Evolutionary conservation across 2,113 vertebrate genomes (phyloP).

Genomic region (Craseonycteris thonglongyai): DNA sequence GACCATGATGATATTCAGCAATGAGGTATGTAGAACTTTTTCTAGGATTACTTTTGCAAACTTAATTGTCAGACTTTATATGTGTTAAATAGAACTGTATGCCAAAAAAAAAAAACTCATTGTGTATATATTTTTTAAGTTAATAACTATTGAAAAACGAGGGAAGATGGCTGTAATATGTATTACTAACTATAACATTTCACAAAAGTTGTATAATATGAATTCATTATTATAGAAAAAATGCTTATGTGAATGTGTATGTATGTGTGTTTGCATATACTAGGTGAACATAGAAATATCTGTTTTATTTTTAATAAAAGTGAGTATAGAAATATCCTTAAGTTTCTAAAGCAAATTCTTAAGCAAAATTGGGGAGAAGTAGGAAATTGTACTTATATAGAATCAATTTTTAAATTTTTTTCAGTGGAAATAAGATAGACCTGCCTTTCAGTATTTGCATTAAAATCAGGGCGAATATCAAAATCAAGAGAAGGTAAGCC

Average conservation of each 20-base stretch:
- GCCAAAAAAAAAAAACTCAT: neutral
- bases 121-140: neutral
- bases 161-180: neutral
- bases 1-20: too few relatives aligned
- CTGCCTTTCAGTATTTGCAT: neutral
- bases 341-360: neutral
- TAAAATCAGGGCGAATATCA: neutral
- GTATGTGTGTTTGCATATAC: neutral
- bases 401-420: neutral
- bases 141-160: conserved; percentile 6
- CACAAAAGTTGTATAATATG: neutral
- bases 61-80: too few relatives aligned
- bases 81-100: neutral
- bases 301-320: neutral
- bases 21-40: too few relatives aligned
- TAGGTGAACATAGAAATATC: neutral
- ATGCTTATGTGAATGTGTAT: neutral
- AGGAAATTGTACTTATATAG: neutral
- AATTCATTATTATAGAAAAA: neutral
- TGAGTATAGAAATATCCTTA: neutral
- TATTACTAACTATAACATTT: neutral
- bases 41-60: too few relatives aligned
- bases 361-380: neutral
- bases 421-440: neutral
- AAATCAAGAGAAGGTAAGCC: neutral